A percentile compares a stretch with the other conserved stretches of the same genome.
phyloP scores from a whole-genome alignment of 2,797 vertebrate genomes.

The Sciurus carolinensis region DNA sequence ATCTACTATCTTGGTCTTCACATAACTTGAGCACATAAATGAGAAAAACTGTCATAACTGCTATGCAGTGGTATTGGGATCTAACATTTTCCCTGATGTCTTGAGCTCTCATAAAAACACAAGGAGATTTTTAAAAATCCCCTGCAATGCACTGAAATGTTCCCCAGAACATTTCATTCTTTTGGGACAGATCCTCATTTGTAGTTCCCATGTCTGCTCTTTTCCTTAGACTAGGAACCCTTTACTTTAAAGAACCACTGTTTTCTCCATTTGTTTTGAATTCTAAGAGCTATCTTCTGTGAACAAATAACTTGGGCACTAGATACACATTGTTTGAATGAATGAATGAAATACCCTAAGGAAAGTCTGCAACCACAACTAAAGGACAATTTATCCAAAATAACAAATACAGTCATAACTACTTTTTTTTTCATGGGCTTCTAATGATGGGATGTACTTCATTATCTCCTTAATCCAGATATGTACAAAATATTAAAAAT shows the following conservation, averaged over 20 bases:
- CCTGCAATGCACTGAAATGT: background rate
- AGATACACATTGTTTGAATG: background rate
- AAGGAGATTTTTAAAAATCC: background rate
- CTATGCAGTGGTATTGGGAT: background rate
- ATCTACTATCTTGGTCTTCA: background rate
- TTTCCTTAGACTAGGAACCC: background rate
- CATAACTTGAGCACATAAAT: background rate
- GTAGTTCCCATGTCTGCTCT: background rate
- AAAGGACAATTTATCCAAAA: no score
- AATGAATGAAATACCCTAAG: background rate
- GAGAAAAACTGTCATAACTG: background rate
- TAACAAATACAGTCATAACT: no score
- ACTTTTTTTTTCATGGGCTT: background rate
- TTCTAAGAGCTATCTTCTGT: background rate
- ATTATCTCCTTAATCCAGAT: background rate
- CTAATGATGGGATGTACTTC: background rate
- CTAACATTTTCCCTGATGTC: background rate
- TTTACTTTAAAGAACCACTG: background rate
- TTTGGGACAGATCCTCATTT: background rate
- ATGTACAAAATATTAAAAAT: background rate
- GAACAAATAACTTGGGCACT: background rate
- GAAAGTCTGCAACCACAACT: no score
- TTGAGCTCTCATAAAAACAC: background rate
- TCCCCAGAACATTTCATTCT: background rate
- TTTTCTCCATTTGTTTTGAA: background rate